These are phyloP conservation scores for Caerostris extrusa DNA, from an alignment of 1,140 invertebrate species.

Conservation along the genomic window DNA sequence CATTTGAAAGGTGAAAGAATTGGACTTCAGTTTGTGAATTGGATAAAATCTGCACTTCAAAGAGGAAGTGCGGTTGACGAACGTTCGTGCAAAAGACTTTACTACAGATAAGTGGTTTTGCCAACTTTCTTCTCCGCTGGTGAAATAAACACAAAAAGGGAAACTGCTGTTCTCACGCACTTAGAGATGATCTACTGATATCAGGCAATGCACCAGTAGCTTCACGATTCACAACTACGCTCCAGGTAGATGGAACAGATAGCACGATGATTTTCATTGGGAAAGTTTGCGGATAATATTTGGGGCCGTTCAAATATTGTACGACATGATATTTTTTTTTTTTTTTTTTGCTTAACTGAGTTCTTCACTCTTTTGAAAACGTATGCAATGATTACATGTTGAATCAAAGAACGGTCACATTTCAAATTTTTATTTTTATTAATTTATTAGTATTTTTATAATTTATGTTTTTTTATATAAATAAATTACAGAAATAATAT, in stretches of 20 bases:
- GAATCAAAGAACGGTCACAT: no score
- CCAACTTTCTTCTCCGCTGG: not conserved
- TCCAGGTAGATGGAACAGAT: slow-evolving; percentile 9
- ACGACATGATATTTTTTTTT: not conserved
- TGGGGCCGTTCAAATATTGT: not conserved
- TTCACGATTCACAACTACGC: slow-evolving; percentile 10
- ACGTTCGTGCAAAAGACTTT: slow-evolving; percentile 18
- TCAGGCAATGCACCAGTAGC: slow-evolving; percentile 2
- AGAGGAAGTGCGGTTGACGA: slow-evolving; percentile 24
- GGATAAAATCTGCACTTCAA: not conserved
- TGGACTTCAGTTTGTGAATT: not conserved
- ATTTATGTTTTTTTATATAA: no score
- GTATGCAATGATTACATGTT: no score
- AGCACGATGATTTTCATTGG: not conserved
- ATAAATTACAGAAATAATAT: no score
- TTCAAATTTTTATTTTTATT: no score
- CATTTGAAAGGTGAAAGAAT: not conserved
- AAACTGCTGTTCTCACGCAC: slow-evolving; percentile 26
- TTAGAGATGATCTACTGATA: slow-evolving; percentile 15
- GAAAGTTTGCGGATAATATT: not conserved
- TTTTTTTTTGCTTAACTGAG: not conserved
- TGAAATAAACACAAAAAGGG: not conserved
- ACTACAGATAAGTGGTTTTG: slow-evolving; percentile 13
- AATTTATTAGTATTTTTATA: no score
- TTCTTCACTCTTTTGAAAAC: no score